Evolutionary conservation across 2,888 invertebrate genomes (phyloP).

Genomic region (Sepioteuthis lessoniana): DNA sequence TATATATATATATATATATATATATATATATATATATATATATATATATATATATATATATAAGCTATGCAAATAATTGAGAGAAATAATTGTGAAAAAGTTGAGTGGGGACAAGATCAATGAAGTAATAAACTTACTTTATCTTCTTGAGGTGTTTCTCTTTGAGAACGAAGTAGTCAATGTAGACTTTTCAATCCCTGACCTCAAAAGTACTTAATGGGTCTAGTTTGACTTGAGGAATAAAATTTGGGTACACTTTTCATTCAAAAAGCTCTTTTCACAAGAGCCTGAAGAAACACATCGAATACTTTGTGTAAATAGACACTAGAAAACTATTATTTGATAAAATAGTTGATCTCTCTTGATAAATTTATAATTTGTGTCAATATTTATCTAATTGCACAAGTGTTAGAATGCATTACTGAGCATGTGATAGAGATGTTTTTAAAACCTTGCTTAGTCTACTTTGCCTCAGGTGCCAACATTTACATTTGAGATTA

Average conservation of each 20-base stretch:
- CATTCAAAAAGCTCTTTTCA: not conserved
- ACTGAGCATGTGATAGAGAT: not conserved
- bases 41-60: not conserved
- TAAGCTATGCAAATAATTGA: not conserved
- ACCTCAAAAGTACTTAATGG: not conserved
- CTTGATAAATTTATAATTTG: not conserved
- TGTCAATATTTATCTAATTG: constrained; percentile 6
- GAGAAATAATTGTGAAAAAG: not conserved
- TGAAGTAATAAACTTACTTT: not conserved
- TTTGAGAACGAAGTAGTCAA: not conserved
- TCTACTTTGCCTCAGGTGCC: not conserved
- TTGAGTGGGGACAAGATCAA: not conserved
- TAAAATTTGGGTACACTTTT: not conserved
- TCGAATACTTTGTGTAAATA: not conserved
- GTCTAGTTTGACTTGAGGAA: constrained; percentile 16
- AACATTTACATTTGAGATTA: not conserved
- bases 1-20: too few species aligned
- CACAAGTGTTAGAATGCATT: not conserved
- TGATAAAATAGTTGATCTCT: not conserved
- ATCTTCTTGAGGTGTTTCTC: constrained; percentile 23
- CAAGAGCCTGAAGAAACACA: not conserved
- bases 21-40: not conserved
- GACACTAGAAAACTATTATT: constrained; percentile 9
- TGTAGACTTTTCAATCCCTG: constrained; percentile 9
- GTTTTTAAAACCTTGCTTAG: not conserved